Conservation (phyloP, 2,888 invertebrate species). For the Thereva unica region DNA sequence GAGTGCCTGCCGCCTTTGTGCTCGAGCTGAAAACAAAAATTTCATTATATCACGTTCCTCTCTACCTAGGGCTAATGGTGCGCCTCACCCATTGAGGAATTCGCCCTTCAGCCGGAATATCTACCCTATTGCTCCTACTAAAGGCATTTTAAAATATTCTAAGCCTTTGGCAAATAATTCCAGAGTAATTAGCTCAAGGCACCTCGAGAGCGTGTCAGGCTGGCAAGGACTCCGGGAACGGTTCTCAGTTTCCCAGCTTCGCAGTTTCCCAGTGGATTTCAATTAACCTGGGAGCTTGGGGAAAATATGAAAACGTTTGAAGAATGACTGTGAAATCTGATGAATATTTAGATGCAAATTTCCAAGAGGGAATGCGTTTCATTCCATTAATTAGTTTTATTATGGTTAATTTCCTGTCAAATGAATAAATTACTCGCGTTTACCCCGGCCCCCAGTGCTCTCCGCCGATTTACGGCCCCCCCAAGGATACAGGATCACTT, state of each 20-base stretch:
- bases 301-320: conserved; percentile 17
- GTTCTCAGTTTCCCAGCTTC: no score
- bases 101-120: conserved; percentile 7
- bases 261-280: background rate
- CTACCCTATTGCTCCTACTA: background rate
- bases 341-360: conserved; percentile 21
- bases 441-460: background rate
- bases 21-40: conserved; percentile 24
- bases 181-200: conserved; percentile 24
- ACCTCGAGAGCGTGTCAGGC: conserved; percentile 9
- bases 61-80: conserved; percentile 11
- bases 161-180: conserved; percentile 26
- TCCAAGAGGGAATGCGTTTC: conserved; percentile 11
- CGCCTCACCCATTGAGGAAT: conserved; percentile 12
- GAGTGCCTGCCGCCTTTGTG: conserved; percentile 16
- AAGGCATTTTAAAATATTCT: conserved; percentile 9
- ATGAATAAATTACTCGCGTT: conserved; percentile 16
- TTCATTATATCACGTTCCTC: conserved; percentile 31
- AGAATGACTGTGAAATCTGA: conserved; percentile 18
- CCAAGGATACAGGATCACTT: no score
- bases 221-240: no score
- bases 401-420: background rate
- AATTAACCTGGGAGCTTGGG: conserved; percentile 4
- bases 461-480: no score
- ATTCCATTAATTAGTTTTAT: background rate